phyloP scores from a whole-genome alignment of 2,113 vertebrate genomes.

The Catharus bicknelli region DNA sequence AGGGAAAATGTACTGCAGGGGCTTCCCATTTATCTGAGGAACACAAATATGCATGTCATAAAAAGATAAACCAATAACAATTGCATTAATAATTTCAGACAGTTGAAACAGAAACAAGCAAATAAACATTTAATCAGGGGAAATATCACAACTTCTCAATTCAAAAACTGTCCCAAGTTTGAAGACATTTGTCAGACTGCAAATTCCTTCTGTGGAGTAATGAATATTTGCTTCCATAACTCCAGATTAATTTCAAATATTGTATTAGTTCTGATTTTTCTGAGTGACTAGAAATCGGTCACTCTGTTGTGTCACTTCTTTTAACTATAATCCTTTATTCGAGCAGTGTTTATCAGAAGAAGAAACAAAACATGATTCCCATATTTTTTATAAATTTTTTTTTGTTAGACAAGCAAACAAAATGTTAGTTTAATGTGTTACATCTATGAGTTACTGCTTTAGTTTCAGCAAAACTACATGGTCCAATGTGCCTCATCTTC shows the following conservation, averaged over 20 bases:
- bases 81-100: neutral
- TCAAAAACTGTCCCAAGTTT: neutral
- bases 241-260: neutral
- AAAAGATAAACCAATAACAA: neutral
- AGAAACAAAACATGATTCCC: neutral
- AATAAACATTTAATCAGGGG: neutral
- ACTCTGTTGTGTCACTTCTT: neutral
- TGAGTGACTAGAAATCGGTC: neutral
- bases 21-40: constrained; percentile 85
- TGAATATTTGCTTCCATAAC: neutral
- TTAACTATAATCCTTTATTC: neutral
- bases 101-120: neutral
- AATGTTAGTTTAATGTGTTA: neutral
- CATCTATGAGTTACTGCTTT: neutral
- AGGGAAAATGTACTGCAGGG: constrained; percentile 89
- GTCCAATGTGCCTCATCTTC: neutral
- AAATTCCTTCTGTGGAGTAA: neutral
- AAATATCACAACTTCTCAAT: neutral
- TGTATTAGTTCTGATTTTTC: neutral
- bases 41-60: constrained; percentile 56
- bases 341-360: neutral
- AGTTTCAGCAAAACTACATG: neutral
- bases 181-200: neutral
- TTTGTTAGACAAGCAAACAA: neutral
- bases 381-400: neutral